Base-by-base conservation (phyloP, 2,797 vertebrate genomes). In the Hypotaenidia philippensis region DNA sequence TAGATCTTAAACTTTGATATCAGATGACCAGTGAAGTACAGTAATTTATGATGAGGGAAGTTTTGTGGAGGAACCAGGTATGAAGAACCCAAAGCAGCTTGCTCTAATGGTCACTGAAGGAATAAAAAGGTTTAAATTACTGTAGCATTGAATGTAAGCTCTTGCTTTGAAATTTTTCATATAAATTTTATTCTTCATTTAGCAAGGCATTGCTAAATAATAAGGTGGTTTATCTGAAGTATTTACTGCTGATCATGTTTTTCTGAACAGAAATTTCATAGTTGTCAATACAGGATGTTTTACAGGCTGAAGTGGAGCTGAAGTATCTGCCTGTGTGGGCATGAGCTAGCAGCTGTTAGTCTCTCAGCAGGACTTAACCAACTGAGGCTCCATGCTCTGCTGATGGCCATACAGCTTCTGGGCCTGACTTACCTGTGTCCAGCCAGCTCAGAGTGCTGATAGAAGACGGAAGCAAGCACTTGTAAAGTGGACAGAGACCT, bases 61-160 rank as follows among this genome's bases (percentile, higher is more conserved):
- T 57, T 77, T 34, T 68, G 17, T 21, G n/a, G 23, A 68, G 22
- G 22, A 92, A 52, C 5, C 15, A 19, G 17, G 9, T 61, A 17
- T 0, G 0, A 71, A 40, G 45, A 9, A 68, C 18, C 4, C 1
- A 1, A 40, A 57, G 12, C 21, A 72, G 11, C 18, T 75, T 87
- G 11, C 27, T 83, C 6, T 71, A 5, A n/a, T 53, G 65, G 4
- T 44, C 19, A n/a, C 41, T 41, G 31, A 74, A 31, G 85, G 68
- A 77, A 52, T 2, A 71, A 59, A 75, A 83, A 44, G 5, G 1
- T 25, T 36, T 89, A 20, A 82, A 44, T 76, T 61, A 50, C 9
- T 38, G 9, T 59, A n/a, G 27, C 56, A 6, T 66, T 41, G 38
- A 63, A 47, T 31, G 21, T 20, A 53, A 77, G 16, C 5, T 45